A percentile compares a stretch with the other conserved stretches of the same genome.
Evolutionary conservation across 2,888 invertebrate genomes (phyloP).

Genomic region (Sipunculus nudus): DNA sequence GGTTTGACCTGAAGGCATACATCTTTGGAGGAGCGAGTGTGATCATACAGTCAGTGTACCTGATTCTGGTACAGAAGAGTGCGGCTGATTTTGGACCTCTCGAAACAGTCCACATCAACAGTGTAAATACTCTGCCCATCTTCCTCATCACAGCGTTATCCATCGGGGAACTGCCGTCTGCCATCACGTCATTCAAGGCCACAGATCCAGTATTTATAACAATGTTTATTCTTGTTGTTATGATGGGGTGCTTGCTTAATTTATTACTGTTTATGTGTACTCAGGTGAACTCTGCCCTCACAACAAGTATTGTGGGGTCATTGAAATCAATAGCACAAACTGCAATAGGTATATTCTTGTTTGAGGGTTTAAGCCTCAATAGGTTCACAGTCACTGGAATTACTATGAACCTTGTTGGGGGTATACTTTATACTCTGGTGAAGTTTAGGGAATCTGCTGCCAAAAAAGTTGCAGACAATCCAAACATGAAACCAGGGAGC

Average conservation of each 20-base stretch:
- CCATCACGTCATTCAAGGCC: conserved; percentile 32
- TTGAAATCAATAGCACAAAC: conserved; percentile 67
- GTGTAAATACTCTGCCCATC: conserved; percentile 64
- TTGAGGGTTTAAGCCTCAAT: conserved; percentile 66
- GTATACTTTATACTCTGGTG: conserved; percentile 62
- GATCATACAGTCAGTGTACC: conserved; percentile 66
- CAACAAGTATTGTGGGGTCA: conserved; percentile 67
- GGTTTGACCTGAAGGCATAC: conserved; percentile 64
- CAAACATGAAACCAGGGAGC: too few species aligned
- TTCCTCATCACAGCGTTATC: conserved; percentile 49
- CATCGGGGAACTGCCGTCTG: conserved; percentile 48
- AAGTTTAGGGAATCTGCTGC: conserved; percentile 56
- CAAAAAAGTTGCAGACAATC: too few species aligned
- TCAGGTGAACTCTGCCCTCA: conserved; percentile 66
- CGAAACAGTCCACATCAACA: conserved; percentile 65
- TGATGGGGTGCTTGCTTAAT: conserved; percentile 64
- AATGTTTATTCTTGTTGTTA: conserved; percentile 55
- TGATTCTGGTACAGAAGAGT: conserved; percentile 66
- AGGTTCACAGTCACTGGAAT: conserved; percentile 62
- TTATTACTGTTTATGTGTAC: conserved; percentile 68
- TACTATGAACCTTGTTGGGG: conserved; percentile 62
- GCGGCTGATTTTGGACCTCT: conserved; percentile 50
- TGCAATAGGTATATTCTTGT: conserved; percentile 64
- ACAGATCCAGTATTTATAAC: conserved; percentile 51
- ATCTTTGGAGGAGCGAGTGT: conserved; percentile 64